These are phyloP conservation scores for Heliconius aoede DNA, from an alignment of 2,888 invertebrate genomes.

Conservation along the genomic window DNA sequence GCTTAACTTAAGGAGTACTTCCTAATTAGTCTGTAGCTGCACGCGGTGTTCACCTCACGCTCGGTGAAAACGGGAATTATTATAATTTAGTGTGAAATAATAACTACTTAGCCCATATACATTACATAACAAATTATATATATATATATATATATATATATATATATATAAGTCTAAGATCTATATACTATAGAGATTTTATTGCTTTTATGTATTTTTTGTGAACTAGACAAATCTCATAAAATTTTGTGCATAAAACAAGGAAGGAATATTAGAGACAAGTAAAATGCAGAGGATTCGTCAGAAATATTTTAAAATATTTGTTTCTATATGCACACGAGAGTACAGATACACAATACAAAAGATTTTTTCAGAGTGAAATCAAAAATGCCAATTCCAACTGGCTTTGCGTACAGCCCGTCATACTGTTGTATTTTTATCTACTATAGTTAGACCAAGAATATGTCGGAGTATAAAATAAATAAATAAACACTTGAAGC, in stretches of 20 bases:
- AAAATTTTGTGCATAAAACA: too few species aligned
- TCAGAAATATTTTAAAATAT: not conserved
- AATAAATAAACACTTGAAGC: not conserved
- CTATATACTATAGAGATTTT: too few species aligned
- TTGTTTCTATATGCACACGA: not conserved
- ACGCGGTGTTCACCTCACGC: slow-evolving; percentile 2
- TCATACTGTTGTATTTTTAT: slow-evolving; percentile 8
- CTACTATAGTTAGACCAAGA: not conserved
- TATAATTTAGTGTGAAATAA: slow-evolving; percentile 7
- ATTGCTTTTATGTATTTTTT: too few species aligned
- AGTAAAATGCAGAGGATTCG: not conserved
- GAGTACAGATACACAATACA: not conserved
- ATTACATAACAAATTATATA: too few species aligned
- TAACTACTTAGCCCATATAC: not conserved
- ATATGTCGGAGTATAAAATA: not conserved
- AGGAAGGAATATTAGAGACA: not conserved
- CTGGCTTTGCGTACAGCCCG: slow-evolving; percentile 4
- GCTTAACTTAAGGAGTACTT: slow-evolving; percentile 16
- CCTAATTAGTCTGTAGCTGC: slow-evolving; percentile 13
- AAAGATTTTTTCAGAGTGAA: not conserved
- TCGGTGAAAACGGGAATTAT: slow-evolving; percentile 8
- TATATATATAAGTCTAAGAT: too few species aligned
- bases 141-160: too few species aligned
- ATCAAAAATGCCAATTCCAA: slow-evolving; percentile 18
- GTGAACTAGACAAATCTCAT: too few species aligned